Evolutionary conservation across 2,113 vertebrate species (phyloP).

Genomic region (Oryzias curvinotus): DNA sequence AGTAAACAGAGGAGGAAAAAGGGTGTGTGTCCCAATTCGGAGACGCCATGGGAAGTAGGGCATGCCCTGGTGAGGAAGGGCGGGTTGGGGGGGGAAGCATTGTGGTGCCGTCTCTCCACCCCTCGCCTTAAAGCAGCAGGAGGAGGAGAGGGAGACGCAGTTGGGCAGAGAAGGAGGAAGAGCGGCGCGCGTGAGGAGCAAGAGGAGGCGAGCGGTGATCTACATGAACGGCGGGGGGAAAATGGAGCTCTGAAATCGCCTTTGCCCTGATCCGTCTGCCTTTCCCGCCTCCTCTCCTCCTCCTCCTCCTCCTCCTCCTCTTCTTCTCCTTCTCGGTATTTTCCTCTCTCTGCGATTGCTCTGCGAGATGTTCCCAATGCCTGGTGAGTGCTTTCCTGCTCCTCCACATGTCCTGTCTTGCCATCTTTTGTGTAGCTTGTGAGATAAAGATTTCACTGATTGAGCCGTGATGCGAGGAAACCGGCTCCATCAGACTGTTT

Average conservation of each 20-base stretch:
- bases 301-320: constrained; percentile 26
- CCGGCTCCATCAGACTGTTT: constrained; percentile 26
- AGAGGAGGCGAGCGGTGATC: constrained; percentile 37
- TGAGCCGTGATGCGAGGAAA: constrained; percentile 2
- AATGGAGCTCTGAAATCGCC: constrained; percentile 65
- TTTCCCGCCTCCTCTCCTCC: constrained; percentile 4
- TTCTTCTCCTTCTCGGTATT: constrained; percentile 34
- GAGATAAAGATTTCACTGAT: background rate
- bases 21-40: constrained; percentile 45
- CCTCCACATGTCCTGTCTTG: constrained; percentile 43
- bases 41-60: constrained; percentile 66
- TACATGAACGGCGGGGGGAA: constrained; percentile 23
- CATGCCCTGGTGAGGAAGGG: constrained; percentile 50
- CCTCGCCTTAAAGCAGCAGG: constrained; percentile 70
- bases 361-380: constrained; percentile 71
- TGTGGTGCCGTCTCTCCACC: constrained; percentile 61
- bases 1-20: constrained; percentile 19
- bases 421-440: constrained; percentile 31
- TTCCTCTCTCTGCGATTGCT: constrained; percentile 53
- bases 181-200: constrained; percentile 52
- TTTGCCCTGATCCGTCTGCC: constrained; percentile 44
- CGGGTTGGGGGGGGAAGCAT: constrained; percentile 49
- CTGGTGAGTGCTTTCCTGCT: constrained; percentile 72
- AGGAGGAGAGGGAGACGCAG: constrained; percentile 49
- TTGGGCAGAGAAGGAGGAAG: constrained; percentile 54